Conservation (phyloP, 1,140 invertebrate genomes). For the Atta cephalotes region DNA sequence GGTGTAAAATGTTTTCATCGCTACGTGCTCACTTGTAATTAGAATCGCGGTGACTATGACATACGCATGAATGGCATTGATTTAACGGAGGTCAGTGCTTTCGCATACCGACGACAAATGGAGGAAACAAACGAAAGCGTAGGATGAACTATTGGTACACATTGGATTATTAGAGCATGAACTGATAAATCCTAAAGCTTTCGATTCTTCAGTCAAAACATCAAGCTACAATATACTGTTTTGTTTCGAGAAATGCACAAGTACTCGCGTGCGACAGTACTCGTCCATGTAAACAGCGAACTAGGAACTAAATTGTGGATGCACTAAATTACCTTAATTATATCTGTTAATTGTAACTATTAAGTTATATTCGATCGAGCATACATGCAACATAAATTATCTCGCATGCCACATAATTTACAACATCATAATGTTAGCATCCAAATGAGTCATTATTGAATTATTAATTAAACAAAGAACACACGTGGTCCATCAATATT, state of each 20-base stretch:
- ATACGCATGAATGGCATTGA: background rate
- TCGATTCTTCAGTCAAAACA: conserved; percentile 51
- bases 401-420: background rate
- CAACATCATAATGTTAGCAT: background rate
- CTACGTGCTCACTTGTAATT: conserved; percentile 5
- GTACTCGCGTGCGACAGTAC: background rate
- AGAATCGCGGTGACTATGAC: background rate
- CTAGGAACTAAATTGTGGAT: background rate
- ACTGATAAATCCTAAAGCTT: conserved; percentile 71
- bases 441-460: background rate
- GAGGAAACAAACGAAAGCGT: conserved; percentile 24
- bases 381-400: background rate
- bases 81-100: conserved; percentile 22
- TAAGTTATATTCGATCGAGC: background rate
- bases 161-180: conserved; percentile 71
- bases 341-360: background rate
- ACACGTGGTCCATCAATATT: no score
- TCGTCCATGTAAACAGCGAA: background rate
- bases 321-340: conserved; percentile 6
- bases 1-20: background rate
- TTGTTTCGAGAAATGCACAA: background rate
- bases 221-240: conserved; percentile 9
- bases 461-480: conserved; percentile 29
- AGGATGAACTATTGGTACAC: conserved; percentile 28
- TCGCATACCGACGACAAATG: conserved; percentile 1